Evolutionary conservation across 1,140 invertebrate species (phyloP), one percentile per base, ranked within the genome.

Genomic region (Adoxophyes honmai): DNA sequence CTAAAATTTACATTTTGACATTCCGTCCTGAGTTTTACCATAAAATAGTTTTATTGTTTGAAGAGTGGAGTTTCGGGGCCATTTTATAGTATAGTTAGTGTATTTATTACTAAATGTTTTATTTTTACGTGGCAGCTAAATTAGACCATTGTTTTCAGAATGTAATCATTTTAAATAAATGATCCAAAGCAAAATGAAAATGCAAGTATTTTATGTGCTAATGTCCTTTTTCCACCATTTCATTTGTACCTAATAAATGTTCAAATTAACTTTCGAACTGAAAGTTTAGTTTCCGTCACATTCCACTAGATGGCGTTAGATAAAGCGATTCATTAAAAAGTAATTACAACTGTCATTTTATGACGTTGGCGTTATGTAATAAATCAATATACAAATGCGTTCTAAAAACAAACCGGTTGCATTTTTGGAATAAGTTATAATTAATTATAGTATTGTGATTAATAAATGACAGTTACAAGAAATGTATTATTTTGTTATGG

Each of bases 401-500:
- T n/a, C 6, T 28, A 28, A 28, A 28, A 28, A 28, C 6, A 28
- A 28, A 3, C 21, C 2, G 21, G 21, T 28, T 6, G 21, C 21
- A 28, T 28, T 28, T 28, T 28, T 6, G 21, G 21, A n/a, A 28
- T 28, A 28, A 28, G 6, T 3, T 28, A 28, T 28, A 28, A 2
- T 28, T 28, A 28, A 28, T 28, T 28, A 28, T 28, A 28, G 6
- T 28, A 28, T 3, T 28, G 21, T 28, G 21, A 28, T 28, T 28
- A 28, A 28, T 28, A 28, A 48, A 21, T 44, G 18, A 21, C 39
- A 33, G 21, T 48, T 48, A 48, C 21, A 48, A 48, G n/a, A 44
- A 48, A 48, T 48, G 42, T 48, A 48, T 48, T 48, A 48, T 48
- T 48, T 48, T 48, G 42, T 48, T 48, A 48, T 48, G 11, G 13